A percentile compares a stretch with the other conserved stretches of the same genome.
These are phyloP conservation scores for Lytechinus pictus DNA, from an alignment of 35 echinoderm and acorn worm genomes.

Conservation along the genomic window DNA sequence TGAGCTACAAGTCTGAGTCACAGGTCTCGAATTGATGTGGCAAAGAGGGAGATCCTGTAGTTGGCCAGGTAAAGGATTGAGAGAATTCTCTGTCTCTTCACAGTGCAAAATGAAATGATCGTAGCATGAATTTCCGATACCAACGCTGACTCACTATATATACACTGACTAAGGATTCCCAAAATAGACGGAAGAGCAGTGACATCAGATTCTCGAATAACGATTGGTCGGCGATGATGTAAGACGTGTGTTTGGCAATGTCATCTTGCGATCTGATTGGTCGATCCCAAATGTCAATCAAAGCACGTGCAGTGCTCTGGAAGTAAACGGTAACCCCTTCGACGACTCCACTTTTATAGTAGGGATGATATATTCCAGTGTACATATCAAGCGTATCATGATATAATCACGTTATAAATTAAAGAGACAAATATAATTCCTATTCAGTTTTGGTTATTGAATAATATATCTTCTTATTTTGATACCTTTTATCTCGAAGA, in stretches of 20 bases:
- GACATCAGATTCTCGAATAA: slow-evolving; percentile 60
- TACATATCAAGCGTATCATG: no score
- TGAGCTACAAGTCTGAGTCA: slow-evolving; percentile 73
- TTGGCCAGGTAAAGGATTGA: background rate
- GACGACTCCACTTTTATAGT: slow-evolving; percentile 1
- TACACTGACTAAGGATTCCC: slow-evolving; percentile 96
- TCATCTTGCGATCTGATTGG: slow-evolving; percentile 86
- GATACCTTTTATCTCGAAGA: no score
- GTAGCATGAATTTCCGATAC: slow-evolving; percentile 66
- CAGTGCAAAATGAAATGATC: background rate
- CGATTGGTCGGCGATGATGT: slow-evolving; percentile 91
- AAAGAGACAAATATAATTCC: no score
- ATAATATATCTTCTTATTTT: no score
- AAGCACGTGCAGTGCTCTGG: background rate
- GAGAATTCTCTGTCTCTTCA: slow-evolving; percentile 1
- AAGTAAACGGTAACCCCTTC: slow-evolving; percentile 19
- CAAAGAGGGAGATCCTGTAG: slow-evolving; percentile 47
- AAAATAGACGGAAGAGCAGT: slow-evolving; percentile 84
- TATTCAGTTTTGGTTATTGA: no score
- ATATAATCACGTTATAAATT: no score
- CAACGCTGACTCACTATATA: slow-evolving; percentile 91
- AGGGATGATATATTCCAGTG: background rate
- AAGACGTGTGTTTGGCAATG: slow-evolving; percentile 59
- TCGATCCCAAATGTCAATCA: slow-evolving; percentile 56
- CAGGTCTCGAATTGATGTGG: slow-evolving; percentile 51